Percentiles rank a stretch among this genome's conserved stretches.
phyloP scores from a whole-genome alignment of 2,113 vertebrate genomes.

The Tupaia tana region DNA sequence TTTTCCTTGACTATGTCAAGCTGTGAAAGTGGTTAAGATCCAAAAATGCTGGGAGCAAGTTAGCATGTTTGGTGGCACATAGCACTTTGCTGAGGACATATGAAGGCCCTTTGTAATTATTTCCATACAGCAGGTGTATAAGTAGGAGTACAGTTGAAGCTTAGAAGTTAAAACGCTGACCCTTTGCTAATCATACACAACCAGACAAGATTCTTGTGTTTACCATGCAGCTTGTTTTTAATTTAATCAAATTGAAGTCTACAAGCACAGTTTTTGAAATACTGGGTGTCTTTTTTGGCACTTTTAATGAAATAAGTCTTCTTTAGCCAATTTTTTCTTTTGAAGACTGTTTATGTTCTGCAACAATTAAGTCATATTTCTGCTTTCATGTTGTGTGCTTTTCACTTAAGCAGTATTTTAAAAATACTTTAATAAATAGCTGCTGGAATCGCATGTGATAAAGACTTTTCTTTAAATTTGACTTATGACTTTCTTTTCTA shows the following conservation, averaged over 20 bases:
- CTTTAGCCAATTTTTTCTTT: not conserved
- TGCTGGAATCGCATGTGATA: not conserved
- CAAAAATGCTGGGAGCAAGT: not conserved
- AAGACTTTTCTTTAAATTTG: not conserved
- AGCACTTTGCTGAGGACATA: not conserved
- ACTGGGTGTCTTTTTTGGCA: not conserved
- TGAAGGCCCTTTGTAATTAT: not conserved
- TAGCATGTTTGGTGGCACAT: not conserved
- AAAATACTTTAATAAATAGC: not conserved
- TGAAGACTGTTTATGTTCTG: not conserved
- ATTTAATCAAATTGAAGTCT: not conserved
- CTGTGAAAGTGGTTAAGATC: not conserved
- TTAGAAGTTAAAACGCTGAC: no score
- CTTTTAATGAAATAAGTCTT: not conserved
- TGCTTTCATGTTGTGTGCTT: slow-evolving; percentile 71
- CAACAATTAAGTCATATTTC: not conserved
- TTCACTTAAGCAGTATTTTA: slow-evolving; percentile 6
- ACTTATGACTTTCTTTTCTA: not conserved
- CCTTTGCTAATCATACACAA: not conserved
- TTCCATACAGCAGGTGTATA: not conserved
- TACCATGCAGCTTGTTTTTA: not conserved
- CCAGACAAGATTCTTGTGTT: not conserved
- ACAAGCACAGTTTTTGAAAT: not conserved
- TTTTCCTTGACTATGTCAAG: not conserved
- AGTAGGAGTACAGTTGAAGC: not conserved